A percentile compares a stretch with the other conserved stretches of the same genome.
These are phyloP conservation scores for Prunella strophiata DNA, from an alignment of 2,797 vertebrate genomes.

Conservation along the genomic window DNA sequence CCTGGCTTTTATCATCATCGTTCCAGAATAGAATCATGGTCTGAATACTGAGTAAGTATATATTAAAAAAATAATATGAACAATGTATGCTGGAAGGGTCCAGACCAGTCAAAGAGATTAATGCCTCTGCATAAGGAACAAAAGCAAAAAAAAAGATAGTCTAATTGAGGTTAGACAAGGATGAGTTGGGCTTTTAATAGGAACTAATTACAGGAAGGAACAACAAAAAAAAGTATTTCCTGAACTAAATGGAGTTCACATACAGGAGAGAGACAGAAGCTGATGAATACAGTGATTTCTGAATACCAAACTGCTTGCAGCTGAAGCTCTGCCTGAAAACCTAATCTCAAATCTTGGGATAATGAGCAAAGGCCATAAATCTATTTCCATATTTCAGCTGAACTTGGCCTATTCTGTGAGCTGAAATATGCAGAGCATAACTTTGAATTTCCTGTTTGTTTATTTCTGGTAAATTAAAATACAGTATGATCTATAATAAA, in stretches of 20 bases:
- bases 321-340: not conserved
- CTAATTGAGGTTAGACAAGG: not conserved
- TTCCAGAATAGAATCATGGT: not conserved
- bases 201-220: constrained; percentile 8
- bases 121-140: not conserved
- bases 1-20: not conserved
- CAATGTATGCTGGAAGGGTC: not conserved
- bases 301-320: not conserved
- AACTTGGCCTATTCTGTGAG: not conserved
- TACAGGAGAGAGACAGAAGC: not conserved
- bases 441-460: not conserved
- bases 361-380: not conserved
- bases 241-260: not conserved
- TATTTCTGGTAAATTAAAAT: not conserved
- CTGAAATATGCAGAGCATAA: not conserved
- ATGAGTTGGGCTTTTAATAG: not conserved
- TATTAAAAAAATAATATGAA: not conserved
- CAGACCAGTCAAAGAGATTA: not conserved
- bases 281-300: not conserved
- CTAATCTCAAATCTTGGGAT: not conserved
- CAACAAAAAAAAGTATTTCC: not conserved
- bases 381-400: not conserved
- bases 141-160: not conserved
- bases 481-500: not conserved
- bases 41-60: not conserved